phyloP scores from a whole-genome alignment of 1,140 invertebrate species.

The Archegozetes longisetosus region DNA sequence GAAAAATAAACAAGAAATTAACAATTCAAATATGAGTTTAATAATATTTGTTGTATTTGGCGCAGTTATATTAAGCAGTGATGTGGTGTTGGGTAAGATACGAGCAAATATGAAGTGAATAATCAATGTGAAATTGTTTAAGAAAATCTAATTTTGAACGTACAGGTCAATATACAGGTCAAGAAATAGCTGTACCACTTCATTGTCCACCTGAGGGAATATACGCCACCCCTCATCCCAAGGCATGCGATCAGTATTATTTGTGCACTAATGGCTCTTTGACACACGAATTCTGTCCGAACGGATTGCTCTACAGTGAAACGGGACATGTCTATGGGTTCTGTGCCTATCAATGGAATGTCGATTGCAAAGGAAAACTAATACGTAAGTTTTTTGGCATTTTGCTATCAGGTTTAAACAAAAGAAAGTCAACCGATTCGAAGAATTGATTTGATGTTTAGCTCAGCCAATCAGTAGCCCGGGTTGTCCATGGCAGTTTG shows the following conservation, averaged over 20 bases:
- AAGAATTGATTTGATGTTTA: background rate
- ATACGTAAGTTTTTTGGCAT: slow-evolving; percentile 37
- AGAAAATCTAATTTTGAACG: too few relatives aligned
- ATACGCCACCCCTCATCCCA: slow-evolving; percentile 27
- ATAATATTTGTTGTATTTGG: too few relatives aligned
- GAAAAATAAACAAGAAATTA: too few relatives aligned
- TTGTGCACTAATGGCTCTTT: slow-evolving; percentile 76
- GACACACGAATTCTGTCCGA: slow-evolving; percentile 74
- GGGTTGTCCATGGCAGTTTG: slow-evolving; percentile 67
- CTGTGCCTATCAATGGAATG: slow-evolving; percentile 86
- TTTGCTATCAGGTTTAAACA: too few relatives aligned
- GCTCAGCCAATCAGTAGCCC: slow-evolving; percentile 21
- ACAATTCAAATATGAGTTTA: too few relatives aligned
- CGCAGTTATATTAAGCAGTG: too few relatives aligned
- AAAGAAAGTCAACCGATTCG: too few relatives aligned
- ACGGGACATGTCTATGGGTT: slow-evolving; percentile 71
- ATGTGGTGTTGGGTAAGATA: too few relatives aligned
- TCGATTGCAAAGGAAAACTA: slow-evolving; percentile 65
- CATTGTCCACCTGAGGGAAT: slow-evolving; percentile 24
- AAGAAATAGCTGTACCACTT: too few relatives aligned
- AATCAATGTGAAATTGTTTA: too few relatives aligned
- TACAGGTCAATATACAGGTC: too few relatives aligned
- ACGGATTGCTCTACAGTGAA: slow-evolving; percentile 75
- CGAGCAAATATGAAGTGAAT: too few relatives aligned
- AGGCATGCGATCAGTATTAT: slow-evolving; percentile 61